A percentile compares a stretch with the other conserved stretches of the same genome.
phyloP scores from a whole-genome alignment of 2,113 vertebrate genomes.

The Rhinogobius similis region DNA sequence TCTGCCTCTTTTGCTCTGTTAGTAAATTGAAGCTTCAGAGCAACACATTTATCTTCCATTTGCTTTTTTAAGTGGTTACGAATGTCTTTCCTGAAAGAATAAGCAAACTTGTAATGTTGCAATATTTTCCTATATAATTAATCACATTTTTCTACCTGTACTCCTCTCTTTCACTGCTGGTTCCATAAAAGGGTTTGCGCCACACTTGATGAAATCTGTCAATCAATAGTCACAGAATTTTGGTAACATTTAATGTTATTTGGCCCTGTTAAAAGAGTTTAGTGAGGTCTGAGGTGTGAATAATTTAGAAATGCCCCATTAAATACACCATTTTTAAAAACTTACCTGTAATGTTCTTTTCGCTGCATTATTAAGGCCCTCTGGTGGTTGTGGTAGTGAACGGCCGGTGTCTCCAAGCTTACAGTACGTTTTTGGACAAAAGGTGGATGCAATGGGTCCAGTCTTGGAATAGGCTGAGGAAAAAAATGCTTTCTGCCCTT shows the following conservation, averaged over 20 bases:
- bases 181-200: slow-evolving; percentile 75
- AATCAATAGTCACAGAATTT: slow-evolving; percentile 18
- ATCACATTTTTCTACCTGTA: slow-evolving; percentile 56
- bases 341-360: slow-evolving; percentile 68
- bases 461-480: slow-evolving; percentile 59
- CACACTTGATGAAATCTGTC: slow-evolving; percentile 72
- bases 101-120: no score
- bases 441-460: slow-evolving; percentile 73
- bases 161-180: slow-evolving; percentile 70
- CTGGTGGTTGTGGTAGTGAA: slow-evolving; percentile 77
- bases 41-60: slow-evolving; percentile 67
- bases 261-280: no score
- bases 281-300: no score
- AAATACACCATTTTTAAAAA: no score
- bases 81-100: slow-evolving; percentile 62
- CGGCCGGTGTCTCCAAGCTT: slow-evolving; percentile 70
- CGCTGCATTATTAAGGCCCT: slow-evolving; percentile 72
- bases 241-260: background rate
- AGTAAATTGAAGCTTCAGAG: slow-evolving; percentile 52
- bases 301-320: no score
- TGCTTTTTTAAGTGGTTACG: slow-evolving; percentile 70
- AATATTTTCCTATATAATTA: background rate
- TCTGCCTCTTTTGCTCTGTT: slow-evolving; percentile 56
- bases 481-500: no score
- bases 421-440: slow-evolving; percentile 63